Base-by-base conservation (phyloP, 2,888 invertebrate genomes). In the Lissonota sp. region DNA sequence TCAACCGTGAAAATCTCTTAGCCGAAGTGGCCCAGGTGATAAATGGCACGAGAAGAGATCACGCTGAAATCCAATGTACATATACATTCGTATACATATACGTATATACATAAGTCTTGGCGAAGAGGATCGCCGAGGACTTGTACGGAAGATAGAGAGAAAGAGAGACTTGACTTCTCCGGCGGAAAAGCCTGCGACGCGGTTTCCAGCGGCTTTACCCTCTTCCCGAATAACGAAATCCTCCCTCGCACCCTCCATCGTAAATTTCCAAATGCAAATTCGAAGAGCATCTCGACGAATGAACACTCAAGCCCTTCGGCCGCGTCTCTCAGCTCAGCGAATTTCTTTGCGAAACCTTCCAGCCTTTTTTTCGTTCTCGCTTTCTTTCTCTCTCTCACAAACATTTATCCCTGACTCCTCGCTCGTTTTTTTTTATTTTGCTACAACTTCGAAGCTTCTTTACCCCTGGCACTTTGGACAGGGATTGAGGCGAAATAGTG, bases 201-300 rank as follows among this genome's bases (percentile, higher is more conserved):
- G 78, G 73, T 74, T 63, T 64, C 70, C 53, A 46, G 39, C 14
- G 6, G 74, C 76, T 73, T 70, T 72, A 55, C 69, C 64, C 40
- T 12, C 16, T 16, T 16, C 53, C 40, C 4, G 37, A 14, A 10
- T 26, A 42, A 42, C 49, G 62, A 51, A 77, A 77, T 78, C 70
- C 70, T 70, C 60, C 60, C 64, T 58, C 55, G 37, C 72, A 51
- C 60, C 26, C 53, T 26, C 26, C 26, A 26, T 81, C 74, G 60
- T 81, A 81, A 60, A 81, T 67, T 82, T 82, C 72, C 55, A 55
- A 58, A 82, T 82, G 81, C 81, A 79, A 79, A 82, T 26, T 82
- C 74, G 79, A 71, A 75, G 74, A 62, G 62, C 58, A 57, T 55
- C 70, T 60, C 75, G 67, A 62, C 74, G 81, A 82, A 67, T 78